A percentile compares a stretch with the other conserved stretches of the same genome.
Conservation (phyloP, 1,140 invertebrate genomes). For the Nephila pilipes region DNA sequence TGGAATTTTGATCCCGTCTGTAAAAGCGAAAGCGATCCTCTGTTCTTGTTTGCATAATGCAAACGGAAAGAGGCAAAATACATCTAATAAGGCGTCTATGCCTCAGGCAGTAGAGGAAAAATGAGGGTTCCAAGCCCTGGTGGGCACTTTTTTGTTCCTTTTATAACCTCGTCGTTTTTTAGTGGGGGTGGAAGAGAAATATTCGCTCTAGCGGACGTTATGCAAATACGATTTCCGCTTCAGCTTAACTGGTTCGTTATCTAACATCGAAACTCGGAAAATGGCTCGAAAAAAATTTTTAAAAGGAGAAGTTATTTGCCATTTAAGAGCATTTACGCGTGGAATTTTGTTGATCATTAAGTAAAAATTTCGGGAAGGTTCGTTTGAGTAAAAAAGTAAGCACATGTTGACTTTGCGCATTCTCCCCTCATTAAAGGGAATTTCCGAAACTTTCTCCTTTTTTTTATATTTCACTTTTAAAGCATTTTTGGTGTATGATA, state of each 20-base stretch:
- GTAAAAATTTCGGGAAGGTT: not conserved
- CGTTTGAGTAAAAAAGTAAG: not conserved
- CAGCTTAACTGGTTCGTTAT: slow-evolving; percentile 27
- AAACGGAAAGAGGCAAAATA: slow-evolving; percentile 38
- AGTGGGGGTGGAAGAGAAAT: not conserved
- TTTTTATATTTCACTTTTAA: not conserved
- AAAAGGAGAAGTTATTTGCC: slow-evolving; percentile 8
- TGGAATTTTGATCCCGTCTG: slow-evolving; percentile 27
- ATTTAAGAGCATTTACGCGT: slow-evolving; percentile 24
- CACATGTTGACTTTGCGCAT: not conserved
- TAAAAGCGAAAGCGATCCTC: slow-evolving; percentile 39
- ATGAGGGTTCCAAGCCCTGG: not conserved
- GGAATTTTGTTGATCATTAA: slow-evolving; percentile 32
- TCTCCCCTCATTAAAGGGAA: not conserved
- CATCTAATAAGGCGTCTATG: slow-evolving; percentile 58
- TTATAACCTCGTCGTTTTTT: slow-evolving; percentile 9
- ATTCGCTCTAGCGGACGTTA: slow-evolving; percentile 8
- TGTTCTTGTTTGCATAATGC: slow-evolving; percentile 57
- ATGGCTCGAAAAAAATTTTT: not conserved
- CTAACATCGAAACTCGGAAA: not conserved
- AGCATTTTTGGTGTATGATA: not conserved
- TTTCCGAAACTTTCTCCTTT: not conserved
- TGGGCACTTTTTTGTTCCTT: slow-evolving; percentile 6
- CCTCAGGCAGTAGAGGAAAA: slow-evolving; percentile 10
- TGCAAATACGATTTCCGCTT: slow-evolving; percentile 40